A percentile compares a stretch with the other conserved stretches of the same genome.
Evolutionary conservation across 2,113 vertebrate species (phyloP).

Genomic region (Trachemys scripta): DNA sequence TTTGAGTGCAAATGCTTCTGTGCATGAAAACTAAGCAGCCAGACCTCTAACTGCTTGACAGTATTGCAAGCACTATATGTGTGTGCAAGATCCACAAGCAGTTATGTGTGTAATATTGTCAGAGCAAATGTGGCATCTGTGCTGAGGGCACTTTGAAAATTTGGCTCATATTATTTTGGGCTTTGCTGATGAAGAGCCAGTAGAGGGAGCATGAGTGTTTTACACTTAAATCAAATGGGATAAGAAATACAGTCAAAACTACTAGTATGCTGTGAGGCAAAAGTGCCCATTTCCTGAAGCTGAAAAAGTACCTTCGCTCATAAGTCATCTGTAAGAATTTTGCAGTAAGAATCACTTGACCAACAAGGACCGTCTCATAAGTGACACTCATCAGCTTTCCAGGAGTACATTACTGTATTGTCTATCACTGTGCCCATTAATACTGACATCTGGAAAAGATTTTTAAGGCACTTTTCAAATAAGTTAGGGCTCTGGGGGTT

Average conservation of each 20-base stretch:
- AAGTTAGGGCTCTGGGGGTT: neutral
- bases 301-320: neutral
- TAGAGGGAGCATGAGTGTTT: neutral
- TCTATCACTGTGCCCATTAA: too few relatives aligned
- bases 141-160: neutral
- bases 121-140: too few relatives aligned
- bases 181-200: neutral
- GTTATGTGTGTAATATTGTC: too few relatives aligned
- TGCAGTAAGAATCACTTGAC: neutral
- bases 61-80: neutral
- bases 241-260: neutral
- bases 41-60: neutral
- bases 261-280: neutral
- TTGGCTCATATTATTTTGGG: neutral
- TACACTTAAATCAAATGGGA: neutral
- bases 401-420: neutral
- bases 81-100: too few relatives aligned
- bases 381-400: neutral
- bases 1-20: neutral
- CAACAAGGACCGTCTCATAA: neutral
- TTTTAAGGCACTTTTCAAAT: neutral
- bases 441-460: neutral
- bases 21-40: neutral
- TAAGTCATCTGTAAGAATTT: neutral
- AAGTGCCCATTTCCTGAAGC: neutral